phyloP scores from a whole-genome alignment of 2,888 invertebrate species.

The Anorthoa munda region DNA sequence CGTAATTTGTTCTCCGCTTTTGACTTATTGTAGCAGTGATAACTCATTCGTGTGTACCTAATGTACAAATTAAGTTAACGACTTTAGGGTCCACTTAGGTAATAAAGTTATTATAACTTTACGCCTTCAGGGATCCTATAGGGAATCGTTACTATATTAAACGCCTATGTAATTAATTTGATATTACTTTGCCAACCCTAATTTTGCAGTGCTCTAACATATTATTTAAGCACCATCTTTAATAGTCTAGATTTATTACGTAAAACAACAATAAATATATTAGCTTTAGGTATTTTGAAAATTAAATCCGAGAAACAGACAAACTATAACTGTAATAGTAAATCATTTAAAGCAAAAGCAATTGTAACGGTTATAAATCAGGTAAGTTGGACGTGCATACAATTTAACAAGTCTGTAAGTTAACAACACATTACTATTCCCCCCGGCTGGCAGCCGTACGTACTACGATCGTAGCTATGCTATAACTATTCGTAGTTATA shows the following conservation, averaged over 20 bases:
- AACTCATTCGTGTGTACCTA: constrained; percentile 38
- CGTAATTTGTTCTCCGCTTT: constrained; percentile 49
- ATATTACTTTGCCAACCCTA: constrained; percentile 24
- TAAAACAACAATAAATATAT: constrained; percentile 9
- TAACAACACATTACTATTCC: constrained; percentile 77
- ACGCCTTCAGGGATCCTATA: constrained; percentile 14
- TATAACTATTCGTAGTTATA: constrained; percentile 29
- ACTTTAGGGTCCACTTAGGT: constrained; percentile 33
- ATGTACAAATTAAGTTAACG: constrained; percentile 50
- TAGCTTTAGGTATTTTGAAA: constrained; percentile 32
- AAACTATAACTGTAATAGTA: constrained; percentile 58
- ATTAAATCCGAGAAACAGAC: constrained; percentile 47
- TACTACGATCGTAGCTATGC: constrained; percentile 2
- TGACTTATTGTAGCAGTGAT: constrained; percentile 45
- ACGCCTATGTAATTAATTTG: constrained; percentile 32
- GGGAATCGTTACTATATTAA: constrained; percentile 31
- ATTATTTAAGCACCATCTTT: neutral
- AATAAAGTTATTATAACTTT: constrained; percentile 39
- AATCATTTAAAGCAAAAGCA: constrained; percentile 75
- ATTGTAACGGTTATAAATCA: constrained; percentile 76
- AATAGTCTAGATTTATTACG: constrained; percentile 1
- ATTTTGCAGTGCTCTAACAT: constrained; percentile 11
- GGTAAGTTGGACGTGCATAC: constrained; percentile 77
- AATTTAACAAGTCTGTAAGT: constrained; percentile 78
- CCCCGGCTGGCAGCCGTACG: constrained; percentile 62